These are phyloP conservation scores for Meganola albula DNA, from an alignment of 2,888 invertebrate genomes.

Conservation along the genomic window DNA sequence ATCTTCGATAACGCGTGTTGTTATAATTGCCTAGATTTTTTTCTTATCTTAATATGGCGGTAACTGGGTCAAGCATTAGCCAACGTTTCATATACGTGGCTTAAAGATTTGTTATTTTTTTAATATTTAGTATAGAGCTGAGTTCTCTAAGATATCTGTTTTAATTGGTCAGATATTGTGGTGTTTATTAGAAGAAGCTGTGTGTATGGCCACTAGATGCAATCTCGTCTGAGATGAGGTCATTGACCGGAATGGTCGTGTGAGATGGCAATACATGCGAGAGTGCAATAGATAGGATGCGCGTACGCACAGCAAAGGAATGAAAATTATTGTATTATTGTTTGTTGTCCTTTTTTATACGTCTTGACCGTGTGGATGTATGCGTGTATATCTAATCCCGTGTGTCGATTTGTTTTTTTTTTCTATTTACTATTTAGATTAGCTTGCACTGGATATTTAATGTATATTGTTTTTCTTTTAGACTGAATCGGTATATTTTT, in stretches of 20 bases:
- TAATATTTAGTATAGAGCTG: slow-evolving; percentile 20
- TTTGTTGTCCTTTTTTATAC: slow-evolving; percentile 58
- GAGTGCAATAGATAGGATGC: slow-evolving; percentile 58
- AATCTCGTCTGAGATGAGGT: slow-evolving; percentile 74
- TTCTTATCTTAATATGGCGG: slow-evolving; percentile 48
- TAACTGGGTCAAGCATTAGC: slow-evolving; percentile 59
- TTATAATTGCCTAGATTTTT: slow-evolving; percentile 49
- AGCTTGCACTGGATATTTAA: slow-evolving; percentile 28
- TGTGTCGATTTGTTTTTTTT: slow-evolving; percentile 48
- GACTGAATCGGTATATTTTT: too few species aligned
- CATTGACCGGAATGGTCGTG: slow-evolving; percentile 58
- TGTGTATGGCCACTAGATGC: slow-evolving; percentile 70
- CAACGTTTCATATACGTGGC: slow-evolving; percentile 42
- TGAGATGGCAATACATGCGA: slow-evolving; percentile 46
- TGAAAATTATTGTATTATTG: slow-evolving; percentile 71
- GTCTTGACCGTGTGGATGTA: slow-evolving; percentile 32
- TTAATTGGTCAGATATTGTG: slow-evolving; percentile 70
- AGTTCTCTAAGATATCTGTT: slow-evolving; percentile 46
- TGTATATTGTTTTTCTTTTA: too few species aligned
- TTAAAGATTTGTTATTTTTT: slow-evolving; percentile 16
- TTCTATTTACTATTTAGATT: slow-evolving; percentile 55
- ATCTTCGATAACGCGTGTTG: slow-evolving; percentile 21
- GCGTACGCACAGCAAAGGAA: slow-evolving; percentile 76
- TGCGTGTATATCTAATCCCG: slow-evolving; percentile 49
- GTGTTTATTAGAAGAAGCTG: slow-evolving; percentile 71